Percentiles rank a stretch among this genome's conserved stretches.
These are phyloP conservation scores for Rhea pennata DNA, from an alignment of 2,113 vertebrate species.

Conservation along the genomic window DNA sequence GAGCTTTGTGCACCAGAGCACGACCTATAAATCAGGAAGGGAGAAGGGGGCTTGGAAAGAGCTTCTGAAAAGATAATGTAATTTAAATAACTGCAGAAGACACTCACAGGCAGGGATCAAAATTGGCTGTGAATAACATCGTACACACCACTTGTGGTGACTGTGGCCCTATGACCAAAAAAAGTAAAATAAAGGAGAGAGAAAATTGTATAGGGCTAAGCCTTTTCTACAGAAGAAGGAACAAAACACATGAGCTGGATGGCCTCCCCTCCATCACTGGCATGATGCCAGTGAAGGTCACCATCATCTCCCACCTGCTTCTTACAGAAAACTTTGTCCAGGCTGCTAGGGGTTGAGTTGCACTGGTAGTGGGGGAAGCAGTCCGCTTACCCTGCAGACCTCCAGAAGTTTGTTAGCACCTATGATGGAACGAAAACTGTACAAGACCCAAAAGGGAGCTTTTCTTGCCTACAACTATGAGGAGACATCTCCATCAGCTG, in stretches of 20 bases:
- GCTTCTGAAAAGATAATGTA: not conserved
- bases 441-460: not conserved
- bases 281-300: not conserved
- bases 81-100: conserved; percentile 29
- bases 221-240: not conserved
- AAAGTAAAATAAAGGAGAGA: not conserved
- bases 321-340: not conserved
- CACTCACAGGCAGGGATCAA: not conserved
- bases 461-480: not conserved
- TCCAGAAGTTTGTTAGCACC: not conserved
- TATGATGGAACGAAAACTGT: not conserved
- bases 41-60: not conserved
- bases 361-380: not conserved
- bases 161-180: not conserved
- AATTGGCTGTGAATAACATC: not conserved
- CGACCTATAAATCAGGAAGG: not conserved
- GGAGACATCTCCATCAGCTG: not conserved
- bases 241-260: not conserved
- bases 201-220: not conserved
- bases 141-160: not conserved
- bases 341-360: not conserved
- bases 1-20: not conserved
- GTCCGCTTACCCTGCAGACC: not conserved
- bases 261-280: not conserved
- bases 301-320: not conserved